Evolutionary conservation across 2,888 invertebrate species (phyloP).

Genomic region (Scaptomyza reducta): DNA sequence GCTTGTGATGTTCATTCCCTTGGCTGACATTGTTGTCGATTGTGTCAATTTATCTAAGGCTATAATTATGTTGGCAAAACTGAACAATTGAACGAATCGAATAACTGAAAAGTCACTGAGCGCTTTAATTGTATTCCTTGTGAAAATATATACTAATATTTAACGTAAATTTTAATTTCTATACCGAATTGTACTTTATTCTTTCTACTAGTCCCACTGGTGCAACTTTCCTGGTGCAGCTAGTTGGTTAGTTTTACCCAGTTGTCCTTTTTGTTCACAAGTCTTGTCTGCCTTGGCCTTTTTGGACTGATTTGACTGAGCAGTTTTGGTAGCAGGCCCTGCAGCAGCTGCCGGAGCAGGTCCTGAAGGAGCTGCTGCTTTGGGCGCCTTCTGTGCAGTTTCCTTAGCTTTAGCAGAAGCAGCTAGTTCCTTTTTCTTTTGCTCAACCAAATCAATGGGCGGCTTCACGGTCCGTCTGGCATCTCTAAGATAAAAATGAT

Average conservation of each 20-base stretch:
- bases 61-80: constrained; percentile 31
- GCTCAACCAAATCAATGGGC: constrained; percentile 47
- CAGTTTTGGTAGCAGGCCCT: neutral
- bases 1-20: neutral
- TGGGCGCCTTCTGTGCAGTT: constrained; percentile 8
- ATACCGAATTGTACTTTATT: neutral
- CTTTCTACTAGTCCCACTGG: constrained; percentile 34
- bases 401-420: constrained; percentile 12
- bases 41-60: constrained; percentile 47
- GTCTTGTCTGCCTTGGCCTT: neutral
- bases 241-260: neutral
- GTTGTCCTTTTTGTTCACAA: neutral
- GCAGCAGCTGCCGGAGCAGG: neutral
- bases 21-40: constrained; percentile 19
- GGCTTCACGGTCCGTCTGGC: constrained; percentile 45
- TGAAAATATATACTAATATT: neutral
- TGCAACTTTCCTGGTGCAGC: constrained; percentile 33
- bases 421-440: constrained; percentile 22
- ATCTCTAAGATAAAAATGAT: constrained; percentile 47
- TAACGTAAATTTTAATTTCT: neutral
- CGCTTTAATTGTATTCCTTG: neutral
- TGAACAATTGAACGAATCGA: constrained; percentile 21
- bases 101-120: constrained; percentile 9
- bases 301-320: neutral
- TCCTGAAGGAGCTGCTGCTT: neutral